phyloP scores from a whole-genome alignment of 2,113 vertebrate species.

The Jacana jacana region DNA sequence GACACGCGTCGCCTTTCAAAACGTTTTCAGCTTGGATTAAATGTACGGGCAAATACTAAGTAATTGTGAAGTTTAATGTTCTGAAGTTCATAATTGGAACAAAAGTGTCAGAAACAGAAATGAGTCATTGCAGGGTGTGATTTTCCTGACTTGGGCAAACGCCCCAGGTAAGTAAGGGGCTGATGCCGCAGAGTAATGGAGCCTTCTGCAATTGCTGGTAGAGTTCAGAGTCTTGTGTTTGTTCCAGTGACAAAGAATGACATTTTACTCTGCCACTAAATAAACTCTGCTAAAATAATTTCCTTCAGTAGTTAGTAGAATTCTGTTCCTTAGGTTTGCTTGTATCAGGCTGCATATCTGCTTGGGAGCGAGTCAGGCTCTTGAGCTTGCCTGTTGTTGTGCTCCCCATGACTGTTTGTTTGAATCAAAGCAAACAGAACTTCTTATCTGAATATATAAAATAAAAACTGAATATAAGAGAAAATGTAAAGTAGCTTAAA shows the following conservation, averaged over 20 bases:
- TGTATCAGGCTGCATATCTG: not conserved
- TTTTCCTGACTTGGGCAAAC: accelerated
- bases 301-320: not conserved
- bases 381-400: not conserved
- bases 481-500: not conserved
- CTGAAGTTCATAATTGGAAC: not conserved
- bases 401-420: not conserved
- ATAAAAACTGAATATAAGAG: not conserved
- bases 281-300: not conserved
- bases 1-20: too few relatives aligned
- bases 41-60: not conserved
- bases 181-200: not conserved
- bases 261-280: not conserved
- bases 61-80: not conserved
- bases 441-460: not conserved
- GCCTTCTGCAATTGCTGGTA: not conserved
- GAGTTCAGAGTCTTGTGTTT: not conserved
- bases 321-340: too few relatives aligned
- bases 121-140: not conserved
- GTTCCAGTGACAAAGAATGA: not conserved
- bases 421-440: not conserved
- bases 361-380: not conserved
- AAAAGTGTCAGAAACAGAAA: not conserved
- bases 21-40: not conserved
- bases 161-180: not conserved